A percentile compares a stretch with the other conserved stretches of the same genome.
Conservation (phyloP, 2,113 vertebrate genomes). For the Stigmatopora nigra region DNA sequence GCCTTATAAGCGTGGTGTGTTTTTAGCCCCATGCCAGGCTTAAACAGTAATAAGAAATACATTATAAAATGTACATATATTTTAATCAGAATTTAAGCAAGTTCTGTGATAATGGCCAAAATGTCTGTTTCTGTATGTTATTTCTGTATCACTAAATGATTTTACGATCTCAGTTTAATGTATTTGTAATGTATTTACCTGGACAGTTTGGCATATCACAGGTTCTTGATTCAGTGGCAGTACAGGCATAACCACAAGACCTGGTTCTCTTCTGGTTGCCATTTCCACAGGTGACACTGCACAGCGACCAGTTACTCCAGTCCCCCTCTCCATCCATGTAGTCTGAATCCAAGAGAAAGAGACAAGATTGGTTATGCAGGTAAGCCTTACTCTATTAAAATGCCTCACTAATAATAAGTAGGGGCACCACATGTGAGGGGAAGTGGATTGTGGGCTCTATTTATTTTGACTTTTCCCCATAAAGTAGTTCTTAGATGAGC, state of each 20-base stretch:
- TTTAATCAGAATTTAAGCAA: too few species aligned
- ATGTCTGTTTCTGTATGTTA: too few species aligned
- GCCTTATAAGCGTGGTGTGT: too few species aligned
- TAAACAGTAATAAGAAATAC: too few species aligned
- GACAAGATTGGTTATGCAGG: constrained; percentile 58
- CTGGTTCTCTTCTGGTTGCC: constrained; percentile 90
- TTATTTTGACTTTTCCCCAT: constrained; percentile 39
- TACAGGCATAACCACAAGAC: constrained; percentile 92
- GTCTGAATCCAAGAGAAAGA: constrained; percentile 65
- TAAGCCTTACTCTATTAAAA: constrained; percentile 62
- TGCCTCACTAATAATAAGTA: constrained; percentile 67
- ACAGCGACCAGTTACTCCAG: constrained; percentile 90
- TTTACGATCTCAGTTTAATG: background rate
- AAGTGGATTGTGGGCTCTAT: constrained; percentile 22
- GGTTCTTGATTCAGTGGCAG: constrained; percentile 87
- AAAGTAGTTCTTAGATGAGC: constrained; percentile 30
- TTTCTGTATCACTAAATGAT: too few species aligned
- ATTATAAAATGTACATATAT: too few species aligned
- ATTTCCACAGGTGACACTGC: constrained; percentile 86
- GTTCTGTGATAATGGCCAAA: too few species aligned
- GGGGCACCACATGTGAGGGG: constrained; percentile 34
- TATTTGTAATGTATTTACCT: constrained; percentile 62
- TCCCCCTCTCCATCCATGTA: constrained; percentile 89
- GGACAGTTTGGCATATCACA: constrained; percentile 90
- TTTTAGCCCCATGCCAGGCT: too few species aligned